Evolutionary conservation across 2,797 vertebrate genomes (phyloP), one percentile per base, ranked within the genome.

Genomic region (Hippoglossus hippoglossus): DNA sequence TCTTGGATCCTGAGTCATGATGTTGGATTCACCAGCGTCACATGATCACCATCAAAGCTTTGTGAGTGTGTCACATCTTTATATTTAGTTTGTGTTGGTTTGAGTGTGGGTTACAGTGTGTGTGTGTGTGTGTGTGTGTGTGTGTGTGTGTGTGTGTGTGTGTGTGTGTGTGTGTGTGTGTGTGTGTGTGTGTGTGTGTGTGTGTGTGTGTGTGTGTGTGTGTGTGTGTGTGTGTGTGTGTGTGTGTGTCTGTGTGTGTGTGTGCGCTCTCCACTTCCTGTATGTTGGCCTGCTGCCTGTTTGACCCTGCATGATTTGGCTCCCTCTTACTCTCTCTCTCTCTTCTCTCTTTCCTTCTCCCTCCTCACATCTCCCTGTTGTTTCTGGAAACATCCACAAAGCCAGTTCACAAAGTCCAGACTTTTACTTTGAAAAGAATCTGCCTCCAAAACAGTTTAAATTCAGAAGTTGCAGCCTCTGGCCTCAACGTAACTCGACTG

Each of bases 221-320:
- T n/a, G n/a, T n/a, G n/a, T n/a, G n/a, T n/a, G n/a, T n/a, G n/a
- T n/a, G n/a, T n/a, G n/a, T n/a, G n/a, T n/a, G n/a, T n/a, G n/a
- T n/a, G 44, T 46, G 44, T 18, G 16, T 46, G 44, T 21, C 19
- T n/a, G 19, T 21, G 25, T 73, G 36, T 67, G 64, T 73, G 28
- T 73, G 49, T 49, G 59, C 44, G 31, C 55, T 59, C 51, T 74
- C 87, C 67, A 78, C 87, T 91, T 91, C 85, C 84, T 91, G 88
- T 81, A n/a, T 58, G 58, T 53, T 82, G 86, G 79, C 71, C 76
- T 16, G 10, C 21, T 63, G 85, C 78, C 85, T 67, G 61, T 74
- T 57, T 68, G 77, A 87, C 79, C 73, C 82, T 47, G 10, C 66
- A 15, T 62, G 61, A 59, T 66, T 76, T 87, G 81, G 67, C 79